These are phyloP conservation scores for Rhabdomys pumilio DNA, from an alignment of 2,797 vertebrate genomes.

Conservation along the genomic window DNA sequence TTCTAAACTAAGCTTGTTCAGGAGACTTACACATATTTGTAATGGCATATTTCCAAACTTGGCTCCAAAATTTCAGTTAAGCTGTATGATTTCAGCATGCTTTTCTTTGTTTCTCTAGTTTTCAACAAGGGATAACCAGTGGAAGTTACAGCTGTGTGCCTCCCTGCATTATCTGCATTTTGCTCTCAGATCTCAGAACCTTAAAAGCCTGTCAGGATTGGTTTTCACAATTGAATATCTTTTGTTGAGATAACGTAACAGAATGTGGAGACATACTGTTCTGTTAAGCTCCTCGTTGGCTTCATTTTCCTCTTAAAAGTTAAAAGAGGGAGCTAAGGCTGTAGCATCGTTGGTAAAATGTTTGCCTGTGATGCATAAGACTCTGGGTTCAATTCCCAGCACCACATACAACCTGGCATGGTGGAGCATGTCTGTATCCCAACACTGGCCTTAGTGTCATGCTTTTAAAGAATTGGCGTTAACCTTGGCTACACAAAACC, in stretches of 20 bases:
- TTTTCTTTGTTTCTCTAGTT: conserved; percentile 25
- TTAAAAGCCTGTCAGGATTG: not conserved
- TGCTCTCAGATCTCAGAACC: conserved; percentile 1
- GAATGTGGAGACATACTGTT: not conserved
- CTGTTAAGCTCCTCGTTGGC: not conserved
- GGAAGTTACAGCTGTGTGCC: not conserved
- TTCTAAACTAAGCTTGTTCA: not conserved
- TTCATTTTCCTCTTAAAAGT: not conserved
- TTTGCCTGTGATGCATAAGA: not conserved
- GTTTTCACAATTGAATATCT: conserved; percentile 31
- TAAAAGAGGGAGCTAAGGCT: not conserved
- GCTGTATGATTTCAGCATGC: not conserved
- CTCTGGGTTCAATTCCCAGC: not conserved
- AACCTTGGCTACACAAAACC: not conserved
- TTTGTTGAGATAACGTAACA: not conserved
- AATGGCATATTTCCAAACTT: conserved; percentile 42
- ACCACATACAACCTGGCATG: not conserved
- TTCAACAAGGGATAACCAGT: not conserved
- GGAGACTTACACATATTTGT: conserved; percentile 8
- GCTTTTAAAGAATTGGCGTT: not conserved
- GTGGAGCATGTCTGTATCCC: not conserved
- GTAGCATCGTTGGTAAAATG: not conserved
- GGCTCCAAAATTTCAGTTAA: conserved; percentile 19
- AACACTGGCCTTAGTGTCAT: not conserved
- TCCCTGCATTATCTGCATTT: not conserved